Percentiles rank a stretch among this genome's conserved stretches.
These are phyloP conservation scores for Hermetia illucens DNA, from an alignment of 1,140 invertebrate species.

Conservation along the genomic window DNA sequence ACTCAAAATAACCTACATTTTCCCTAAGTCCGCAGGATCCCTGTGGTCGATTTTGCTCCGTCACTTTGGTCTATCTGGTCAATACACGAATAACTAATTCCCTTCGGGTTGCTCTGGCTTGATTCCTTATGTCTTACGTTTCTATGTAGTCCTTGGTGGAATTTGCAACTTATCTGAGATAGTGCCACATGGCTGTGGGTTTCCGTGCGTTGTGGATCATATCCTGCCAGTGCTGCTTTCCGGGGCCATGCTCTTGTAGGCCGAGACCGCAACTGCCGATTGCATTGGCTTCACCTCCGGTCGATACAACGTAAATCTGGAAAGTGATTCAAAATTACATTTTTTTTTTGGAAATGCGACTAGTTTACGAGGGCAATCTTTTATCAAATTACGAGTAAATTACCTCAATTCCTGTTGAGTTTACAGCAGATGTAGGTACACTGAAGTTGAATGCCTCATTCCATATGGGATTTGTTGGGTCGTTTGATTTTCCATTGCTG, in stretches of 20 bases:
- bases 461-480: slow-evolving; percentile 82
- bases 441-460: slow-evolving; percentile 89
- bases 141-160: no score
- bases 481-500: slow-evolving; percentile 71
- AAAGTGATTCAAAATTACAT: slow-evolving; percentile 6
- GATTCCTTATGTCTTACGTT: no score
- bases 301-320: slow-evolving; percentile 35
- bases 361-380: not conserved
- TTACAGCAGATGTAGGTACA: slow-evolving; percentile 50
- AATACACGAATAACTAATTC: no score
- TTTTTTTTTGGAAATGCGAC: slow-evolving; percentile 2
- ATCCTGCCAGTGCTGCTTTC: slow-evolving; percentile 61
- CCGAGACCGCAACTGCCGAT: slow-evolving; percentile 54
- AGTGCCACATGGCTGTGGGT: slow-evolving; percentile 72
- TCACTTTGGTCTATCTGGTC: no score
- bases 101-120: no score
- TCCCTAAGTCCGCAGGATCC: no score
- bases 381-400: slow-evolving; percentile 6
- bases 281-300: slow-evolving; percentile 39
- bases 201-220: slow-evolving; percentile 70
- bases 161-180: slow-evolving; percentile 52
- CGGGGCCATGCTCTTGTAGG: slow-evolving; percentile 44
- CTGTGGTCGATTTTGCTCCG: no score
- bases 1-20: no score
- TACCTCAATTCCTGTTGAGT: slow-evolving; percentile 63